Evolutionary conservation across 2,113 vertebrate genomes (phyloP).

Genomic region (Passer domesticus): DNA sequence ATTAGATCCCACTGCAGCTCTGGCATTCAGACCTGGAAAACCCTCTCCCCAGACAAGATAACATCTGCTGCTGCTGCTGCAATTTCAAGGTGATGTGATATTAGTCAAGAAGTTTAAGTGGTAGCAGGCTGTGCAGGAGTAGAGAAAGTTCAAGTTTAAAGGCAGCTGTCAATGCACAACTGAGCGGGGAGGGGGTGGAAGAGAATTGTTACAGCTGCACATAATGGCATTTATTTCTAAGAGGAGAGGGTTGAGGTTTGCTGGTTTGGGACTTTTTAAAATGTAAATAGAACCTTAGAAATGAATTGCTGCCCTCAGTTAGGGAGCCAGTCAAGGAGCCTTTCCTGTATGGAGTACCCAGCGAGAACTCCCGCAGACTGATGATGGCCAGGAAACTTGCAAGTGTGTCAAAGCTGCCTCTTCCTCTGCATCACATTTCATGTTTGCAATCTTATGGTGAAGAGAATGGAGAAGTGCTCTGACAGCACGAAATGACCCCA

Average conservation of each 20-base stretch:
- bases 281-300: background rate
- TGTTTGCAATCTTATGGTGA: background rate
- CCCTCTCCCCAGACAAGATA: background rate
- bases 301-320: background rate
- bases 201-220: background rate
- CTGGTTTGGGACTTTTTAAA: rapidly evolving
- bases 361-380: rapidly evolving
- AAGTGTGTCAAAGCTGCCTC: background rate
- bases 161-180: background rate
- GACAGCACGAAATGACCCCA: background rate
- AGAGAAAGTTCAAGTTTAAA: conserved; percentile 18
- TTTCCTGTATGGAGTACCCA: background rate
- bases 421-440: background rate
- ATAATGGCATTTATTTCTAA: background rate
- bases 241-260: background rate
- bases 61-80: background rate
- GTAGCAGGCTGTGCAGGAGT: conserved; percentile 3
- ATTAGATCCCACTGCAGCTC: background rate
- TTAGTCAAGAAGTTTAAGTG: background rate
- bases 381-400: background rate
- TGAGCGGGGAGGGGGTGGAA: background rate
- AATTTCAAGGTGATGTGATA: background rate
- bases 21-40: background rate
- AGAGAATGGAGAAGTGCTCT: background rate
- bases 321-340: rapidly evolving